Evolutionary conservation across 2,797 vertebrate genomes (phyloP).

Genomic region (Vespertilio murinus): DNA sequence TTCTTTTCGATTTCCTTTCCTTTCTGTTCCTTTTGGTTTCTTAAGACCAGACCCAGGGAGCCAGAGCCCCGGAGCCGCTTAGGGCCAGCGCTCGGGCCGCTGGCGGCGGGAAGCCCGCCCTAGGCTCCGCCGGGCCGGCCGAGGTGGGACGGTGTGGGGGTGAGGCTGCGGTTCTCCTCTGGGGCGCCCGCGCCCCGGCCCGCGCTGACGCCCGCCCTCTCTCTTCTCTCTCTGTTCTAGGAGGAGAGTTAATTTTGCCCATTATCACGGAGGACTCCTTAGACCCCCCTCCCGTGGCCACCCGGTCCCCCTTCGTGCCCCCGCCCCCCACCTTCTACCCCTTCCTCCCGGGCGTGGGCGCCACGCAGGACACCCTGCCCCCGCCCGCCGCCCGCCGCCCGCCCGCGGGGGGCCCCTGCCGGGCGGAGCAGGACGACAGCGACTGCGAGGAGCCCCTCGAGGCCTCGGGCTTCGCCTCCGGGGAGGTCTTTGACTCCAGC

Average conservation of each 20-base stretch:
- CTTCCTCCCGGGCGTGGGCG: slow-evolving; percentile 91
- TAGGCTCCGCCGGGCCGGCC: slow-evolving; percentile 69
- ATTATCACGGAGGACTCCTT: slow-evolving; percentile 97
- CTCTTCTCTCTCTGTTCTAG: slow-evolving; percentile 83
- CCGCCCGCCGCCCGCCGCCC: slow-evolving; percentile 85
- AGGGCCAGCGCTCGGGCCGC: slow-evolving; percentile 65
- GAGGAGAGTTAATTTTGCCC: slow-evolving; percentile 98
- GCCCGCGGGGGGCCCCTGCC: slow-evolving; percentile 71
- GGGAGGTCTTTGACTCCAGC: slow-evolving; percentile 90
- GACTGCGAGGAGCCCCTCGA: slow-evolving; percentile 95
- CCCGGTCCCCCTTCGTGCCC: slow-evolving; percentile 93
- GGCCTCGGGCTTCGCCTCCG: slow-evolving; percentile 95
- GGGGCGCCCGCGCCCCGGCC: slow-evolving; percentile 68
- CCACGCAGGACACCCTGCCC: slow-evolving; percentile 95
- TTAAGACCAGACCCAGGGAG: slow-evolving; percentile 72
- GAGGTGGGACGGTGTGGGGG: slow-evolving; percentile 66
- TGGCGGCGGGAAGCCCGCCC: slow-evolving; percentile 74
- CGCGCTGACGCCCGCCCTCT: slow-evolving; percentile 64
- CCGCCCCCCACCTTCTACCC: slow-evolving; percentile 94
- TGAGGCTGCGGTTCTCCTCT: slow-evolving; percentile 79
- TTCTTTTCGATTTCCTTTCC: slow-evolving; percentile 77
- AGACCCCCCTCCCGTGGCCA: slow-evolving; percentile 95
- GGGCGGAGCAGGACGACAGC: slow-evolving; percentile 91
- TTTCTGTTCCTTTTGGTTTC: slow-evolving; percentile 79
- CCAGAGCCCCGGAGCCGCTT: slow-evolving; percentile 75